Conservation (phyloP, 2,113 vertebrate species). For the Mustela nigripes region DNA sequence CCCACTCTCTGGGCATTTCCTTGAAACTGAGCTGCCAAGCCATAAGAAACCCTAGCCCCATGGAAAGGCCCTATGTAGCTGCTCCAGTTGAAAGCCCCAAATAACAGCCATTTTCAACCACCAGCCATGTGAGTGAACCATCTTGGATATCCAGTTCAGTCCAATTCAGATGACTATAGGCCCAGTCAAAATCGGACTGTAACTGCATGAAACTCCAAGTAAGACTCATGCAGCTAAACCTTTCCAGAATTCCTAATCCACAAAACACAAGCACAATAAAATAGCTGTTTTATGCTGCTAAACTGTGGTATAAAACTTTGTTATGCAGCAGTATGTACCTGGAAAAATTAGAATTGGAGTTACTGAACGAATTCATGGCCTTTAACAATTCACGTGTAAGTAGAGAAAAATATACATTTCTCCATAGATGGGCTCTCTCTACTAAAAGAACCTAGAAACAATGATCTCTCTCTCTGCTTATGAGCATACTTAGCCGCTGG, state of each 20-base stretch:
- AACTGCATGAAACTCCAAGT: not conserved
- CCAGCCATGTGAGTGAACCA: not conserved
- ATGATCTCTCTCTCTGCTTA: not conserved
- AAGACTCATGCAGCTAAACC: not conserved
- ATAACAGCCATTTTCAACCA: not conserved
- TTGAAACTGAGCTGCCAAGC: not conserved
- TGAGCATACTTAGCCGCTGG: not conserved
- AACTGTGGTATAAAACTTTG: not conserved
- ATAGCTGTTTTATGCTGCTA: not conserved
- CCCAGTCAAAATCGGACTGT: not conserved
- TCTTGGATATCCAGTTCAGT: not conserved
- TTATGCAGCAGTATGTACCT: not conserved
- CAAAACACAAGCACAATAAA: not conserved
- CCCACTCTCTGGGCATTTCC: not conserved
- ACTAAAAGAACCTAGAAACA: not conserved
- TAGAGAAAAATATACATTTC: not conserved
- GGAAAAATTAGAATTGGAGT: not conserved
- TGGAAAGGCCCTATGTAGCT: not conserved
- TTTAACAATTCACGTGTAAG: not conserved
- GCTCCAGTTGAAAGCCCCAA: not conserved
- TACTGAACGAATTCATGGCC: not conserved
- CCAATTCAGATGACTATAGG: not conserved
- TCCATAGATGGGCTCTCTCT: not conserved
- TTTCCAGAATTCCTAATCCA: conserved; percentile 1
- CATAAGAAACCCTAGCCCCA: not conserved